These are phyloP conservation scores for Embidobia sp. DNA, from an alignment of 2,888 invertebrate genomes.

Conservation along the genomic window DNA sequence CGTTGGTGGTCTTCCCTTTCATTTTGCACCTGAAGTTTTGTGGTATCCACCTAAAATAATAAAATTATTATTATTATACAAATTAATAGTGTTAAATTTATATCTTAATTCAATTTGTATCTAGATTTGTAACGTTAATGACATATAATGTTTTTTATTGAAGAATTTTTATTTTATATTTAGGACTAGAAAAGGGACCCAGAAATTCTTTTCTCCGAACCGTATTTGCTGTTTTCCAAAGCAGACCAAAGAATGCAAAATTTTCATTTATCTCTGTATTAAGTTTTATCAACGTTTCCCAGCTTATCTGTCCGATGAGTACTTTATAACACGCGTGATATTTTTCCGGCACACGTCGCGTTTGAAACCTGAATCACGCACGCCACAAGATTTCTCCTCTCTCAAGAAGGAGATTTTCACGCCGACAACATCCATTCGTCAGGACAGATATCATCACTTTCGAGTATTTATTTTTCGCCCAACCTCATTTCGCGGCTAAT, in stretches of 20 bases:
- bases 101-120: no score
- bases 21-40: conserved; percentile 61
- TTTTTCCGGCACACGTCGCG: conserved; percentile 41
- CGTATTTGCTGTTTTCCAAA: no score
- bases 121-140: no score
- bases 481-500: conserved; percentile 22
- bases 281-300: conserved; percentile 8
- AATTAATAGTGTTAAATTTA: no score
- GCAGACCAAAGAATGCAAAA: no score
- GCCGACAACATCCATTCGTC: conserved; percentile 47
- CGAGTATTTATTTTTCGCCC: conserved; percentile 44
- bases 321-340: conserved; percentile 11
- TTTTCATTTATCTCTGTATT: conserved; percentile 14
- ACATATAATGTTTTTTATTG: no score
- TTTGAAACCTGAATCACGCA: conserved; percentile 51
- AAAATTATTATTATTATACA: background rate
- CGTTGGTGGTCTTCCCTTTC: conserved; percentile 72
- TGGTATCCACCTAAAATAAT: conserved; percentile 59
- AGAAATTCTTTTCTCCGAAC: no score
- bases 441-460: conserved; percentile 48
- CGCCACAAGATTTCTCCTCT: conserved; percentile 49
- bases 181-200: no score
- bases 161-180: no score
- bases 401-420: conserved; percentile 45
- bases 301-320: conserved; percentile 19